These are phyloP conservation scores for Copidosoma aretas DNA, from an alignment of 2,888 invertebrate species.

Conservation along the genomic window DNA sequence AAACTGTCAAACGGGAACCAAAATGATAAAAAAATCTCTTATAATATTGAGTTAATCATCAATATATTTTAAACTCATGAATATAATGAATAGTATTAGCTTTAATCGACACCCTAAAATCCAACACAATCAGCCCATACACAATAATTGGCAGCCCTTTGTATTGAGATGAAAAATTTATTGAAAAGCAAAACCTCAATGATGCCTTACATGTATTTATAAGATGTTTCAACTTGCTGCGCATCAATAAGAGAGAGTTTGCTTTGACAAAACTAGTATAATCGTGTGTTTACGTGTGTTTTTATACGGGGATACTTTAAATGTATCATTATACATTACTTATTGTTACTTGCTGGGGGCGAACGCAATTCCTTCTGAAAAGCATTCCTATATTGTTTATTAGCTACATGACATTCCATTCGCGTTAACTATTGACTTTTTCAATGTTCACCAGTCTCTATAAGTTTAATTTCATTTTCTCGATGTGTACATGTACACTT, in stretches of 20 bases:
- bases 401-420: slow-evolving; percentile 4
- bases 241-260: slow-evolving; percentile 40
- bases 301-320: slow-evolving; percentile 48
- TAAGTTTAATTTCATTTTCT: too few relatives aligned
- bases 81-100: too few relatives aligned
- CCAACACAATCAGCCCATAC: neutral
- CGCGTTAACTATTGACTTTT: too few relatives aligned
- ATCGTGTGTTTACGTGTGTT: slow-evolving; percentile 54
- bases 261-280: slow-evolving; percentile 46
- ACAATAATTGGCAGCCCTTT: neutral
- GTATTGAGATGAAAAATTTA: neutral
- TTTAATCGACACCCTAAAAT: too few relatives aligned
- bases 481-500: too few relatives aligned
- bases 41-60: too few relatives aligned
- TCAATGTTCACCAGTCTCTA: too few relatives aligned
- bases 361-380: slow-evolving; percentile 8
- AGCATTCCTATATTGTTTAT: neutral
- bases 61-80: too few relatives aligned
- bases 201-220: neutral
- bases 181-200: neutral
- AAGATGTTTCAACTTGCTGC: neutral
- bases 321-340: slow-evolving; percentile 42
- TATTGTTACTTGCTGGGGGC: slow-evolving; percentile 16
- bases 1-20: neutral
- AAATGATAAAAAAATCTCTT: too few relatives aligned